Evolutionary conservation across 2,113 vertebrate genomes (phyloP).

Genomic region (Cephalopholis sonnerati): DNA sequence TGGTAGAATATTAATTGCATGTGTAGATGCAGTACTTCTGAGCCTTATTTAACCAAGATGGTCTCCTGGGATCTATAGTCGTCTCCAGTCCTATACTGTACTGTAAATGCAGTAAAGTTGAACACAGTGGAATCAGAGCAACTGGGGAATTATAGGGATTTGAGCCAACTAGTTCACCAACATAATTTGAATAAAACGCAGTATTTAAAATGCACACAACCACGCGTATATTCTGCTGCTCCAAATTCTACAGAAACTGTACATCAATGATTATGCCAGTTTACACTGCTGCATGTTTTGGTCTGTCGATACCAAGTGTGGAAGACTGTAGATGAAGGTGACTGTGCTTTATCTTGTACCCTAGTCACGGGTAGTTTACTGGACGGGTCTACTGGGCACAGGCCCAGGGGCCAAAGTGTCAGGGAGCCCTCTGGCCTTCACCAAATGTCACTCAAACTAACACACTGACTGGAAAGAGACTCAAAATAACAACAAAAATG

Average conservation of each 20-base stretch:
- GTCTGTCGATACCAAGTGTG: background rate
- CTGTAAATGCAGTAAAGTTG: slow-evolving; percentile 14
- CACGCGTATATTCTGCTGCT: background rate
- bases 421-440: too few relatives aligned
- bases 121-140: slow-evolving; percentile 21
- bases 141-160: background rate
- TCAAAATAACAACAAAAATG: too few relatives aligned
- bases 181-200: background rate
- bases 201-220: background rate
- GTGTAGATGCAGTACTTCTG: background rate
- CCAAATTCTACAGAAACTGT: background rate
- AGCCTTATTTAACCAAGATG: background rate
- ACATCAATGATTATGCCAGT: background rate
- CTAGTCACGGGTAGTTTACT: too few relatives aligned
- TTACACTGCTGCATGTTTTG: background rate
- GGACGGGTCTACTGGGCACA: too few relatives aligned
- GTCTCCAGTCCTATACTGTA: background rate
- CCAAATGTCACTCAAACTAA: too few relatives aligned
- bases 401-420: too few relatives aligned
- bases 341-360: background rate
- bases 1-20: slow-evolving; percentile 14
- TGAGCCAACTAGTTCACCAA: slow-evolving; percentile 6
- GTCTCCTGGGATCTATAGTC: slow-evolving; percentile 7
- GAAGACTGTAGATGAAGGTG: background rate
- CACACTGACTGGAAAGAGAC: too few relatives aligned